Conservation (phyloP, 2,888 invertebrate species). For the Subacronicta megacephala region DNA sequence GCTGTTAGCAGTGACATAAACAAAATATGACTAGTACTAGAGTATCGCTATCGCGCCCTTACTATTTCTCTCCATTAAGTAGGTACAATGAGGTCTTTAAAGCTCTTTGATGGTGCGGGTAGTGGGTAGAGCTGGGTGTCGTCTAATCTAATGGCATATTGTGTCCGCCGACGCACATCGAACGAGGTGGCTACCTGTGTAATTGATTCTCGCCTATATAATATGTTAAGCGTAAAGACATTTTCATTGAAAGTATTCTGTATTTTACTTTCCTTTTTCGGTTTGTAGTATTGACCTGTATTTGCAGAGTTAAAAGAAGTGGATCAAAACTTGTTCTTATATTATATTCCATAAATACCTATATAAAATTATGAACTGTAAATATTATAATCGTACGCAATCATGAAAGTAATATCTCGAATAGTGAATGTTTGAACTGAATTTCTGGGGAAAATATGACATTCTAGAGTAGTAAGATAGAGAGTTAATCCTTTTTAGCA, state of each 20-base stretch:
- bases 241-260: neutral
- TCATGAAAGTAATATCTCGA: no score
- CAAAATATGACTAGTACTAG: no score
- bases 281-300: no score
- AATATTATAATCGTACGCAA: no score
- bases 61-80: conserved; percentile 6
- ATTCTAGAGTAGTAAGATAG: no score
- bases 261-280: neutral
- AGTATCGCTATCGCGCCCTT: no score
- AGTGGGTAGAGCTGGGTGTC: conserved; percentile 5
- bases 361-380: no score
- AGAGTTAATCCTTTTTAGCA: conserved; percentile 17
- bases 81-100: neutral
- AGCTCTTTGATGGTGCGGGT: neutral
- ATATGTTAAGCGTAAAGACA: neutral
- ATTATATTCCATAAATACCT: no score
- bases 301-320: no score
- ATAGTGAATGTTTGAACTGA: neutral
- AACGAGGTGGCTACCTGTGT: neutral
- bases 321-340: no score
- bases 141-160: conserved; percentile 24
- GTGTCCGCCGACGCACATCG: neutral
- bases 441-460: neutral
- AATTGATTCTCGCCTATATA: conserved; percentile 23
- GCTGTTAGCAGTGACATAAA: no score